Base-by-base conservation (phyloP, 2,888 invertebrate genomes). In the Sminthurinus aureus region DNA sequence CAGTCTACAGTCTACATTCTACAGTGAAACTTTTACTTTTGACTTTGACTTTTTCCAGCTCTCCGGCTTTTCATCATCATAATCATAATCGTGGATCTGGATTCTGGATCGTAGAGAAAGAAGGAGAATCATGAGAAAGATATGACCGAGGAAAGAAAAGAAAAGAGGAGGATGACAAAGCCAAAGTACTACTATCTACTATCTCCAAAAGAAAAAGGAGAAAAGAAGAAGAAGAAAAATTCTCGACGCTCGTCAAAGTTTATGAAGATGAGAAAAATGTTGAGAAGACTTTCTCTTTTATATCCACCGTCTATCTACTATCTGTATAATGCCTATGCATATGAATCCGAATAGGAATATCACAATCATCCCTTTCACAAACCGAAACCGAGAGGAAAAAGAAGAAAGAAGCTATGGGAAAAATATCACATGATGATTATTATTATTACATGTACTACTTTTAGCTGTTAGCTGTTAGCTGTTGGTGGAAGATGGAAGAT, bases 251-350 rank as follows among this genome's bases (percentile, higher is more conserved):
- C 83, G 81, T 77, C 80, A 81, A 73, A 83, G 82, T 85, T 85
- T 85, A 85, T 85, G 83, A 85, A 85, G 83, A 85, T 83, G 81
- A 79, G 81, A 81, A 84, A 83, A 85, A 83, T 85, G 64, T 50
- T 38, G 22, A 18, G 64, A 26, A 20, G 38, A 66, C 80, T 71
- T 26, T 66, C 78, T 67, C 66, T 71, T 20, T 81, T 73, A 73
- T 74, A 58, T 79, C 69, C 69, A 80, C 24, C 20, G 73, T 52
- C 71, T 80, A 38, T 38, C 1, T 73, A 80, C 80, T 24, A 80
- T 80, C 38, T 38, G 6, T 38, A 38, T 38, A 38, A n/a, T n/a
- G n/a, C n/a, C 22, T 77, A 22, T 77, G 58, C 24, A 22, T 11
- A 18, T 12, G 22, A 13, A 52, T 22, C 12, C 12, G 26, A 13